phyloP scores from a whole-genome alignment of 2,888 invertebrate genomes.

The Parelbella ahira region DNA sequence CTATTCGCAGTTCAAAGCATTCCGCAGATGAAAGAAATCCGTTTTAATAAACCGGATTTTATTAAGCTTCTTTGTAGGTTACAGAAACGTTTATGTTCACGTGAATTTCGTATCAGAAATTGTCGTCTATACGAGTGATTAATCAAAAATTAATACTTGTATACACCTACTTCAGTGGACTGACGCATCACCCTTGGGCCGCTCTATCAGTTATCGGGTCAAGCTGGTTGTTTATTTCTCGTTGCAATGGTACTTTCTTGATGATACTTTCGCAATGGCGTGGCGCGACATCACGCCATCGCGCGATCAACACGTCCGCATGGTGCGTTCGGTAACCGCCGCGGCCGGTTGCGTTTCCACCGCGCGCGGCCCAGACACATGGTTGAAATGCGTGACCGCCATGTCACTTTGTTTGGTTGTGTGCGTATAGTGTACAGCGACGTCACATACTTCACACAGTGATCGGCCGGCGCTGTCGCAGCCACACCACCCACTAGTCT shows the following conservation, averaged over 20 bases:
- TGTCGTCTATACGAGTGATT: too few species aligned
- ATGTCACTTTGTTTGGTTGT: too few species aligned
- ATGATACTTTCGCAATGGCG: conserved; percentile 58
- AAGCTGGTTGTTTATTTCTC: conserved; percentile 22
- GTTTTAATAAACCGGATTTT: too few species aligned
- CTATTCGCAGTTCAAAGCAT: too few species aligned
- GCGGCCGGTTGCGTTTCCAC: conserved; percentile 12
- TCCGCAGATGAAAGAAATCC: too few species aligned
- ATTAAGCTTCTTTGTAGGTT: too few species aligned
- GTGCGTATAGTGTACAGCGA: conserved; percentile 18
- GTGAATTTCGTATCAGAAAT: too few species aligned
- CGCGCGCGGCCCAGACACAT: conserved; percentile 36
- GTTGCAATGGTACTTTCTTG: conserved; percentile 26
- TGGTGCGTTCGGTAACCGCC: conserved; percentile 25
- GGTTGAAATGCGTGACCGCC: conserved; percentile 35
- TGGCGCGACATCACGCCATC: conserved; percentile 64
- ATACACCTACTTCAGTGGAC: too few species aligned
- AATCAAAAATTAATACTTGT: too few species aligned
- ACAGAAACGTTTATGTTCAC: too few species aligned
- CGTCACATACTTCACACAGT: conserved; percentile 29
- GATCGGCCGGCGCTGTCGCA: conserved; percentile 29
- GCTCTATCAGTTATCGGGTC: conserved; percentile 23
- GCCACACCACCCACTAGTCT: conserved; percentile 22
- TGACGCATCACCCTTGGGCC: conserved; percentile 3
- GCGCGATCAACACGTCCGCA: conserved; percentile 51